Evolutionary conservation across 2,888 invertebrate species (phyloP).

Genomic region (Atrina japonica): DNA sequence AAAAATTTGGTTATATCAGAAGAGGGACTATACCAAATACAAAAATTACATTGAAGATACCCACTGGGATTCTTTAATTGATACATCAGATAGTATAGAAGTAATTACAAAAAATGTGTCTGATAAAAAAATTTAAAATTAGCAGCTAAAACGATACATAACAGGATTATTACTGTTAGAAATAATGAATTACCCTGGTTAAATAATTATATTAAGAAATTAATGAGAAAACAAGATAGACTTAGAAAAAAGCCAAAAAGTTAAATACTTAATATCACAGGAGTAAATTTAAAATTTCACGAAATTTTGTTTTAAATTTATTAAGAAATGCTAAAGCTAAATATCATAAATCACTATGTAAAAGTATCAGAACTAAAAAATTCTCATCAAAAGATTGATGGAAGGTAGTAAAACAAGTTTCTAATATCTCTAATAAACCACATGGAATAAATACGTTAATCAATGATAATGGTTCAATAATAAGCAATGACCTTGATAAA

Average conservation of each 20-base stretch:
- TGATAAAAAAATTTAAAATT: too few species aligned
- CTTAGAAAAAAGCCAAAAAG: background rate
- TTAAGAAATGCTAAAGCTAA: background rate
- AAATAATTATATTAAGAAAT: constrained; percentile 2
- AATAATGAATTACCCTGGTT: background rate
- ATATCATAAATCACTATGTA: background rate
- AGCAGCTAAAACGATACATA: too few species aligned
- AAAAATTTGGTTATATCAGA: too few species aligned
- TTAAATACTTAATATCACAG: background rate
- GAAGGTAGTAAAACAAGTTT: background rate
- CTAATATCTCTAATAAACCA: background rate
- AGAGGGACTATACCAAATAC: too few species aligned
- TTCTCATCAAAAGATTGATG: background rate
- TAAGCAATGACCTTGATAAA: background rate
- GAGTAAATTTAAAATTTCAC: background rate
- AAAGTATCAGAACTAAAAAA: background rate
- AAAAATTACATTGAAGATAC: background rate
- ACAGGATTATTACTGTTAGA: background rate
- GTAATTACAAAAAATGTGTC: background rate
- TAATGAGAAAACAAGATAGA: background rate
- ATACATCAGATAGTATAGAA: background rate
- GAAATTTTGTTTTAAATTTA: background rate
- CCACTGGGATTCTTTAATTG: background rate
- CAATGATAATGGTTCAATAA: background rate
- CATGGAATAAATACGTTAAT: background rate